Conservation (phyloP, 92 coral and sea anemone genomes). For the Virgularia gustaviana region DNA sequence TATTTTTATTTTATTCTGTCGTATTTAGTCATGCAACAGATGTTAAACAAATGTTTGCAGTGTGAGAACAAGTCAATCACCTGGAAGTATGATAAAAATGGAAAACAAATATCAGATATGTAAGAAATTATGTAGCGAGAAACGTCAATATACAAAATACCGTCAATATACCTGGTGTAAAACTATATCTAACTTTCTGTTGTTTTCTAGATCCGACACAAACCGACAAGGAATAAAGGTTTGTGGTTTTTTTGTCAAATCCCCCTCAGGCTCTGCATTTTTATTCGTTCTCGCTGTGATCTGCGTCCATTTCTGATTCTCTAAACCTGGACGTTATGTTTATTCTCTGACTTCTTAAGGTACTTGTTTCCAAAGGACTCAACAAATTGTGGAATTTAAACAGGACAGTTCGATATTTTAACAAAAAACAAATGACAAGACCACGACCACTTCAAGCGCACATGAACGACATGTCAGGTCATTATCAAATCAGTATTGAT, state of each 20-base stretch:
- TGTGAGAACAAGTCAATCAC: neutral
- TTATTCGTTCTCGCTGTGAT: neutral
- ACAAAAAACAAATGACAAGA: constrained; percentile 8
- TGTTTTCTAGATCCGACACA: constrained; percentile 32
- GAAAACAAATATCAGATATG: neutral
- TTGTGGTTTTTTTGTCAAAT: neutral
- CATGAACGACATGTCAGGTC: constrained; percentile 3
- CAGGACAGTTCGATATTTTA: constrained; percentile 12
- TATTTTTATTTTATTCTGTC: neutral
- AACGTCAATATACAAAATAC: too few species aligned
- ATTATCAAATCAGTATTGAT: constrained; percentile 9
- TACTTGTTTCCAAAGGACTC: constrained; percentile 7
- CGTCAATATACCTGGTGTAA: too few species aligned
- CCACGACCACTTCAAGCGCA: constrained; percentile 21
- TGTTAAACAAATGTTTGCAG: neutral
- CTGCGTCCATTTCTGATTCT: neutral
- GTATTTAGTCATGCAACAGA: neutral
- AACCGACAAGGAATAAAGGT: constrained; percentile 50
- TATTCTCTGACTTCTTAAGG: neutral
- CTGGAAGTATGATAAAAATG: neutral
- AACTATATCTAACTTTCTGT: too few species aligned
- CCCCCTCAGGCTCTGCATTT: neutral
- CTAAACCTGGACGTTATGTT: neutral
- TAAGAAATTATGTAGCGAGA: too few species aligned
- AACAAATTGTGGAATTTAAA: constrained; percentile 31